Base-by-base conservation (phyloP, 2,888 invertebrate species). In the Heptascelio sp. region DNA sequence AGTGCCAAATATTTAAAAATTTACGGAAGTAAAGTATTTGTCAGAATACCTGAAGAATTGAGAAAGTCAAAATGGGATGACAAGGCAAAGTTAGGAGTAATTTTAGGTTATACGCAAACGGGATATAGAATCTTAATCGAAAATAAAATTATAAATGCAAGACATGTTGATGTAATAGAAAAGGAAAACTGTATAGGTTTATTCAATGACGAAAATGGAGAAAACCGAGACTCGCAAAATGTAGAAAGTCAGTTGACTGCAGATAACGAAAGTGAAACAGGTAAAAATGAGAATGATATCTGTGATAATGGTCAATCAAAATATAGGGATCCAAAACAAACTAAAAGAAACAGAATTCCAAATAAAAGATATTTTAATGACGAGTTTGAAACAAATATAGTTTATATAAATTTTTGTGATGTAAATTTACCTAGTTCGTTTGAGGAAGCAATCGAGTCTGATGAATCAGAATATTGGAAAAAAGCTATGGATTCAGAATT, bases 401-500 rank as follows among this genome's bases (percentile, higher is more conserved):
- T 64, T 3, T 57, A 25, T 19, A 57, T 68, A 40, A 68, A 68
- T 43, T 57, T 26, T 25, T 55, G 70, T 37, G 46, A 30, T 17
- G 73, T 77, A 8, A 78, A 72, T 70, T 37, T 79, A 2, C 65
- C 72, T 3, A 62, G 23, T 71, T 85, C 21, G 30, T 68, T 68
- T 68, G 55, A 55, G 6, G 68, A 84, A 72, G 53, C 76, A 3
- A 43, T 43, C 9, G 17, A 43, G 23, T 60, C 73, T 11, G 86
- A 87, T 46, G 80, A 87, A 17, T 70, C 30, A 19, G 65, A 84
- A 55, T 11, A 81, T 37, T 86, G 79, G 84, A 65, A 75, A 80
- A 67, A 67, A 17, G 86, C 85, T 0, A 86, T 85, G 85, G 65
- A 86, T 53, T 49, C 25, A 13, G 83, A 85, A 75, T 77, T 84